Conservation (phyloP, 2,888 invertebrate genomes). For the Notodonta ziczac region DNA sequence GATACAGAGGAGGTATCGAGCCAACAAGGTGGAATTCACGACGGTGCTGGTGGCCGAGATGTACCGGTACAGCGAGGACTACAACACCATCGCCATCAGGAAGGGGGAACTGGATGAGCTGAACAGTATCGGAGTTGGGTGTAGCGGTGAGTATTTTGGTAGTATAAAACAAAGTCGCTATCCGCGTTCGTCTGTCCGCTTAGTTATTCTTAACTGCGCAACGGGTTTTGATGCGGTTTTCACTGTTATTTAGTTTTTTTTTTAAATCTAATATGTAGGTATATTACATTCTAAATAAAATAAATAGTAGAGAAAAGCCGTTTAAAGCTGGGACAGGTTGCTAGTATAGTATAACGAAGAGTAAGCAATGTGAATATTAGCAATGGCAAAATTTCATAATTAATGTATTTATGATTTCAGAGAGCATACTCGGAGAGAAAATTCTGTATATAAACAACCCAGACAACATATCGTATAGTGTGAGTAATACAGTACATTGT, state of each 20-base stretch:
- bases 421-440: slow-evolving; percentile 71
- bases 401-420: slow-evolving; percentile 50
- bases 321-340: no score
- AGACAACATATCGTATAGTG: slow-evolving; percentile 63
- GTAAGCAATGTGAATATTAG: no score
- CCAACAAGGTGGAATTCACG: slow-evolving; percentile 93
- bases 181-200: no score
- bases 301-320: no score
- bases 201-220: no score
- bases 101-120: slow-evolving; percentile 96
- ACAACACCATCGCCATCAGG: slow-evolving; percentile 91
- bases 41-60: slow-evolving; percentile 92
- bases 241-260: no score
- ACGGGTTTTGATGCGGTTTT: no score
- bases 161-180: neutral
- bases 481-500: slow-evolving; percentile 44
- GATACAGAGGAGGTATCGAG: slow-evolving; percentile 91
- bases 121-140: slow-evolving; percentile 96
- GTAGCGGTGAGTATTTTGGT: slow-evolving; percentile 90
- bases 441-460: slow-evolving; percentile 63
- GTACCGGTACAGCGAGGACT: slow-evolving; percentile 94
- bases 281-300: no score
- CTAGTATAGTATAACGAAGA: no score
- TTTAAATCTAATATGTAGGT: no score
- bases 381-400: neutral